Conservation (phyloP, 1,140 invertebrate genomes). For the Pectinophora gossypiella region DNA sequence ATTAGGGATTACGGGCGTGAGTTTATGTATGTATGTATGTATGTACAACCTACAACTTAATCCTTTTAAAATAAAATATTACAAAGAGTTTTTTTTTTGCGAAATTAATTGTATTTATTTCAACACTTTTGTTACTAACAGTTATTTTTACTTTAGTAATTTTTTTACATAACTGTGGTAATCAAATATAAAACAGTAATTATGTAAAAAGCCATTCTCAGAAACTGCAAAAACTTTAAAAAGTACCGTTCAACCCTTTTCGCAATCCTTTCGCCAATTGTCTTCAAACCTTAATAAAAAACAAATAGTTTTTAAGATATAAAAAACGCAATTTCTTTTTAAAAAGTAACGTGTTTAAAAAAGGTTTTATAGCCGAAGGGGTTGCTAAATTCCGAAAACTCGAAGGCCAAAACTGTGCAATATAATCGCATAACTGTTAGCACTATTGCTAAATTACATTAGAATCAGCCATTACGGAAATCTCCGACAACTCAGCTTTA, state of each 20-base stretch:
- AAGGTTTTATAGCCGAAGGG: slow-evolving; percentile 42
- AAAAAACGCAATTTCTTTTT: slow-evolving; percentile 7
- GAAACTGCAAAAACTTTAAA: slow-evolving; percentile 7
- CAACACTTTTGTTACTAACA: too few relatives aligned
- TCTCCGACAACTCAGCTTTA: not conserved
- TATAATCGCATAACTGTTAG: slow-evolving; percentile 45
- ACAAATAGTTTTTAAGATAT: not conserved
- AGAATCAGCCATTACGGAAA: not conserved
- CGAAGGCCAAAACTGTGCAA: slow-evolving; percentile 33
- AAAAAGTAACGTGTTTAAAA: slow-evolving; percentile 34
- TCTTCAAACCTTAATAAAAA: slow-evolving; percentile 34
- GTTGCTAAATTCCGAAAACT: slow-evolving; percentile 32
- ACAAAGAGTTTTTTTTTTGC: too few relatives aligned
- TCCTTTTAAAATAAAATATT: too few relatives aligned
- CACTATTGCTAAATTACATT: slow-evolving; percentile 19
- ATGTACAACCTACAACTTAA: too few relatives aligned
- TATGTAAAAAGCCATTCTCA: slow-evolving; percentile 13
- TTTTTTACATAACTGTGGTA: too few relatives aligned
- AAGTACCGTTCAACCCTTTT: slow-evolving; percentile 40
- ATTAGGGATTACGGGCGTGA: too few relatives aligned
- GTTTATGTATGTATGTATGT: too few relatives aligned
- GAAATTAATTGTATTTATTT: too few relatives aligned
- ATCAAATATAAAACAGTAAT: not conserved
- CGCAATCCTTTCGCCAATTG: slow-evolving; percentile 41
- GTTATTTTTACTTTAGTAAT: too few relatives aligned